A percentile compares a stretch with the other conserved stretches of the same genome.
phyloP scores from a whole-genome alignment of 1,140 invertebrate genomes.

The Calliopsis andreniformis region DNA sequence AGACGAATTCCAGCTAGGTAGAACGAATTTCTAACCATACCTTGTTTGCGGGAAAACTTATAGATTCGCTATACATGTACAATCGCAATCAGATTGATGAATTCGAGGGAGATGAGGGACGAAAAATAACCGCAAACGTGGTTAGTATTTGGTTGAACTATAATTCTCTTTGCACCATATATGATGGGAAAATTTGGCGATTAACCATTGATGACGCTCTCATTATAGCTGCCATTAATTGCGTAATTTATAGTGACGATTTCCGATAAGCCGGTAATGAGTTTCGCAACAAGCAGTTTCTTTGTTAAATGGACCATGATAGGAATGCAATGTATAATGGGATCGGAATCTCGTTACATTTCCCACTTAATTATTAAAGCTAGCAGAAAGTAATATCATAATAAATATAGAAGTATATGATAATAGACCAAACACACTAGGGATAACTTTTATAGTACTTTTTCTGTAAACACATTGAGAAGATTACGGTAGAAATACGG shows the following conservation, averaged over 20 bases:
- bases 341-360: neutral
- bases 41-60: neutral
- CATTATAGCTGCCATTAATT: slow-evolving; percentile 25
- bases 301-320: neutral
- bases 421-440: no score
- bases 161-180: neutral
- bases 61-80: neutral
- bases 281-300: neutral
- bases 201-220: slow-evolving; percentile 22
- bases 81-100: slow-evolving; percentile 1
- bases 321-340: neutral
- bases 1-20: no score
- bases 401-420: no score
- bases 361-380: slow-evolving; percentile 9
- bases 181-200: neutral
- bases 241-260: slow-evolving; percentile 4
- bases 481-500: no score
- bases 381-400: no score
- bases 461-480: no score
- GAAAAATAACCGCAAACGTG: slow-evolving; percentile 12
- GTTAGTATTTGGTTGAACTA: neutral
- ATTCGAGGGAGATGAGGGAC: neutral
- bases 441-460: no score
- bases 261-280: slow-evolving; percentile 17
- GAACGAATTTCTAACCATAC: no score